A percentile compares a stretch with the other conserved stretches of the same genome.
These are phyloP conservation scores for Pygmarrhopalites habei DNA, from an alignment of 1,140 invertebrate species.

Conservation along the genomic window DNA sequence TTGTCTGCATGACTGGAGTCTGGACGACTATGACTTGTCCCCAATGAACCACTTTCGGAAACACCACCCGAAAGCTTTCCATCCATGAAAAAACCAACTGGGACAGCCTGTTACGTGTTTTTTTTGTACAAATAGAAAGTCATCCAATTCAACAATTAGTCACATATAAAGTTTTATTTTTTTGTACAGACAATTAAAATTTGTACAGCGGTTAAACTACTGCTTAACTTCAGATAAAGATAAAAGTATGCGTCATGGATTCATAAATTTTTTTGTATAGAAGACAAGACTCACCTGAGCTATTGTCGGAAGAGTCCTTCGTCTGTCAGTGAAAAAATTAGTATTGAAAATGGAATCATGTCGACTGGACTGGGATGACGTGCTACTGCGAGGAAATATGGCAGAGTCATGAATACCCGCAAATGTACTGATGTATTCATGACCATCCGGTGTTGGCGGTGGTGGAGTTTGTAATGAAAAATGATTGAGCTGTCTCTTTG, in stretches of 20 bases:
- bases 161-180: too few species aligned
- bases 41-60: constrained; percentile 7
- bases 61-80: constrained; percentile 21
- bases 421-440: constrained; percentile 21
- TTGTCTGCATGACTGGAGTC: not conserved
- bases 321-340: constrained; percentile 14
- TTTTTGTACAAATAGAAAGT: constrained; percentile 1
- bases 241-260: too few species aligned
- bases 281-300: constrained; percentile 26
- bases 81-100: constrained; percentile 36
- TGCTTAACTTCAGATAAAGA: too few species aligned
- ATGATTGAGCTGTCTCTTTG: constrained; percentile 27
- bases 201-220: too few species aligned
- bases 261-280: too few species aligned
- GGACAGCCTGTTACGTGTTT: constrained; percentile 32
- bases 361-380: constrained; percentile 18
- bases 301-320: constrained; percentile 33
- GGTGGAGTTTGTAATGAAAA: constrained; percentile 29
- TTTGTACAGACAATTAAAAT: too few species aligned
- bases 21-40: not conserved
- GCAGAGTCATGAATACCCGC: constrained; percentile 9
- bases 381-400: not conserved
- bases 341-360: constrained; percentile 25
- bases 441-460: constrained; percentile 16
- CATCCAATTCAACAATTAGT: too few species aligned